These are phyloP conservation scores for Felis catus DNA, from an alignment of 2,113 vertebrate genomes.

Conservation along the genomic window DNA sequence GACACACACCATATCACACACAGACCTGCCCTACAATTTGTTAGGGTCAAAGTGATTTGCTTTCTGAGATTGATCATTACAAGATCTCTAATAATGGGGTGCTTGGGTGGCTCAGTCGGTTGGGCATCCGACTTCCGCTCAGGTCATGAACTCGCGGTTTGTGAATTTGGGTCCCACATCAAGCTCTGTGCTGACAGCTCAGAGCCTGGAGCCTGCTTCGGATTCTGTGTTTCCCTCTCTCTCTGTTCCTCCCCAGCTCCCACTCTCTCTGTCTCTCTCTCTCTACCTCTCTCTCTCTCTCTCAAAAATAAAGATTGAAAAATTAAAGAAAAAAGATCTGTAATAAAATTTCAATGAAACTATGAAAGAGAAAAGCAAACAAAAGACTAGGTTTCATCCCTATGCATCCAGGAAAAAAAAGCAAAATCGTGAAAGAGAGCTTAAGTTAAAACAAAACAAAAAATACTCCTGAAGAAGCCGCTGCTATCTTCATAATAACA, in stretches of 20 bases:
- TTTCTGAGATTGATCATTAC: not conserved
- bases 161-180: too few species aligned
- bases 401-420: slow-evolving; percentile 4
- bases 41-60: not conserved
- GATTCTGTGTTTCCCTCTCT: too few species aligned
- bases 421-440: slow-evolving; percentile 28
- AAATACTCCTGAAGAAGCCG: slow-evolving; percentile 46
- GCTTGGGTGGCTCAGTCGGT: too few species aligned
- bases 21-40: not conserved
- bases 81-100: not conserved
- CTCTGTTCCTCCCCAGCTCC: too few species aligned
- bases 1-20: not conserved
- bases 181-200: too few species aligned
- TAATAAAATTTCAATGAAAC: slow-evolving; percentile 50
- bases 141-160: too few species aligned
- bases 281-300: too few species aligned
- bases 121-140: too few species aligned
- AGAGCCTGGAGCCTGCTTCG: too few species aligned
- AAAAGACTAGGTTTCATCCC: slow-evolving; percentile 59
- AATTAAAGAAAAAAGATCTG: not conserved
- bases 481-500: slow-evolving; percentile 48
- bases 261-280: too few species aligned
- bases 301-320: too few species aligned
- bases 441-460: not conserved
- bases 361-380: slow-evolving; percentile 67